Conservation (phyloP, 2,888 invertebrate genomes). For the Iselma pallidipennis region DNA sequence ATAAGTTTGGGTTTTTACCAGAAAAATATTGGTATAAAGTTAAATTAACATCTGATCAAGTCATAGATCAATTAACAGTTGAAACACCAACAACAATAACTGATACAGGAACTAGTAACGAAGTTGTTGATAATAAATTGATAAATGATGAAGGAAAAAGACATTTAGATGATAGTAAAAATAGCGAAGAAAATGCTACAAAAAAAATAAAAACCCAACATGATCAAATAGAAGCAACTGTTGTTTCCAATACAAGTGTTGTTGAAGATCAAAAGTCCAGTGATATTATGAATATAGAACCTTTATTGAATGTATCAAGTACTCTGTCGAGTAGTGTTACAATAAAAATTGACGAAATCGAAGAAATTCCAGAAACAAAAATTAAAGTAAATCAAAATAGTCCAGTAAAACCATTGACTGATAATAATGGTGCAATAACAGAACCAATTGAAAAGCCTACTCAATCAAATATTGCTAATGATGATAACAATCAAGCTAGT, state of each 20-base stretch:
- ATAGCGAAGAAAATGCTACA: slow-evolving; percentile 1
- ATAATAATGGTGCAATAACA: background rate
- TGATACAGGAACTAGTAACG: background rate
- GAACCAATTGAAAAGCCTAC: background rate
- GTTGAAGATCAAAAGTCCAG: background rate
- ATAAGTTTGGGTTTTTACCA: slow-evolving; percentile 61
- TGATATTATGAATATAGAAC: background rate
- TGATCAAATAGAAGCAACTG: background rate
- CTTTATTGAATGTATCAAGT: background rate
- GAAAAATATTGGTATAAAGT: slow-evolving; percentile 59
- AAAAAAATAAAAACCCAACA: slow-evolving; percentile 10
- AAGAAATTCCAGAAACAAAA: background rate
- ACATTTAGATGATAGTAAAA: background rate
- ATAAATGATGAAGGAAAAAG: background rate
- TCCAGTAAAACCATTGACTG: background rate
- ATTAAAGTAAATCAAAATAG: background rate
- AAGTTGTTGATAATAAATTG: background rate
- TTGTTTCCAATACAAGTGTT: background rate
- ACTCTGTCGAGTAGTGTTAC: background rate
- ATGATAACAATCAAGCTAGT: background rate
- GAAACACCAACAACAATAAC: background rate
- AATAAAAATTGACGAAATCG: background rate
- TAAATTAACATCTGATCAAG: slow-evolving; percentile 37
- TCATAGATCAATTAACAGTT: background rate
- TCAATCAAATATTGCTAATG: background rate